Evolutionary conservation across 2,888 invertebrate genomes (phyloP).

Genomic region (Scaeva pyrastri): DNA sequence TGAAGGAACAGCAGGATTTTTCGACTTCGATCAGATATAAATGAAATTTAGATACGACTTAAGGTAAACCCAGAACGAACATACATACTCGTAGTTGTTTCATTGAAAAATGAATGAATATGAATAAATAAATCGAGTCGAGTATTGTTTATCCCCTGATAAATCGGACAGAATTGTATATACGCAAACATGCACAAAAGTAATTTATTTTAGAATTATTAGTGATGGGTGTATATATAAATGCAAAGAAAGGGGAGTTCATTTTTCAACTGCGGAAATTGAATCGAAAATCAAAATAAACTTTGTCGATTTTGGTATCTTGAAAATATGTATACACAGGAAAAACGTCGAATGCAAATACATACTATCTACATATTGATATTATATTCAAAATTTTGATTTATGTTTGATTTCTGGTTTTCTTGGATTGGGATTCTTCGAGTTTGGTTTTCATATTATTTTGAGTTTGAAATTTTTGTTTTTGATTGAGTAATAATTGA

Average conservation of each 20-base stretch:
- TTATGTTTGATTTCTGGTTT: background rate
- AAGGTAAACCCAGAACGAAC: background rate
- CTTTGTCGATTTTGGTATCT: background rate
- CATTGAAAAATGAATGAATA: conserved; percentile 17
- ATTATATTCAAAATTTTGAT: too few species aligned
- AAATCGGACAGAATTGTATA: background rate
- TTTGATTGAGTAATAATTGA: too few species aligned
- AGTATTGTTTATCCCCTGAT: conserved; percentile 9
- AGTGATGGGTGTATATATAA: background rate
- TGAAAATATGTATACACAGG: background rate
- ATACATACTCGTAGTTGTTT: background rate
- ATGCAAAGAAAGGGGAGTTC: background rate
- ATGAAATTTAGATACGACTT: background rate
- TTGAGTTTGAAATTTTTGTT: too few species aligned
- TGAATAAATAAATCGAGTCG: conserved; percentile 2
- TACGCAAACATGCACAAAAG: conserved; percentile 24
- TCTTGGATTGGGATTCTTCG: background rate
- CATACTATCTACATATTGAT: background rate
- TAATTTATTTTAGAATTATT: conserved; percentile 30
- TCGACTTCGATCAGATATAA: conserved; percentile 26
- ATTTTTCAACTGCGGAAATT: conserved; percentile 11
- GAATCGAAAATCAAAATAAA: conserved; percentile 13
- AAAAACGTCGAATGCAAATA: background rate
- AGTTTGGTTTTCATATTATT: background rate
- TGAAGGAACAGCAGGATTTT: conserved; percentile 42